A percentile compares a stretch with the other conserved stretches of the same genome.
Conservation (phyloP, 2,888 invertebrate genomes). For the Malthinus seriepunctatus region DNA sequence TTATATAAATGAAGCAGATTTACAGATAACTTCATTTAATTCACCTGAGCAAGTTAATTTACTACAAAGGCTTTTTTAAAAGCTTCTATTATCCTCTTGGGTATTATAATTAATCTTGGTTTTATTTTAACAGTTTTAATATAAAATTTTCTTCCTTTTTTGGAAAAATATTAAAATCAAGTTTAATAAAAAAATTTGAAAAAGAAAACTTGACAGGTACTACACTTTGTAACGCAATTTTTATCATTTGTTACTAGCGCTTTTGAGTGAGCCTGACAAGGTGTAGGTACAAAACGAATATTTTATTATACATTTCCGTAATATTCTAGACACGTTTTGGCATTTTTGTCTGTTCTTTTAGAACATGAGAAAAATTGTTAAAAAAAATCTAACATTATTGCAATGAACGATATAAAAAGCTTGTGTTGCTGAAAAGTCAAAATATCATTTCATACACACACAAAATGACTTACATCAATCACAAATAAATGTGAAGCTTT, state of each 20-base stretch:
- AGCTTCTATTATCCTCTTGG: not conserved
- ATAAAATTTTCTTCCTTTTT: not conserved
- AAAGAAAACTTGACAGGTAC: not conserved
- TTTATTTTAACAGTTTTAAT: not conserved
- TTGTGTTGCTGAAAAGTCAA: not conserved
- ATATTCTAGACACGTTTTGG: conserved; percentile 4
- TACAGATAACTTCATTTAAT: conserved; percentile 23
- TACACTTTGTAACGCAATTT: not conserved
- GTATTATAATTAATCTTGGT: not conserved
- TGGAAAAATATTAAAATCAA: not conserved
- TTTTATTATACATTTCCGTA: conserved; percentile 1
- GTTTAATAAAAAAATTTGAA: not conserved
- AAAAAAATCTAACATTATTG: conserved; percentile 2
- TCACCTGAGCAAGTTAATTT: conserved; percentile 24
- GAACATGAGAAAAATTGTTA: conserved; percentile 2
- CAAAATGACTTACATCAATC: too few species aligned
- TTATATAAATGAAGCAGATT: conserved; percentile 23
- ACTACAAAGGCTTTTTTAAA: conserved; percentile 15
- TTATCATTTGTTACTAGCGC: not conserved
- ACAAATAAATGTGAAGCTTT: too few species aligned
- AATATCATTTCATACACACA: too few species aligned
- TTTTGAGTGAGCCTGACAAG: not conserved
- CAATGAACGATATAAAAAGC: not conserved
- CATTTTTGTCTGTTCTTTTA: not conserved
- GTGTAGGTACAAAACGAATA: not conserved